phyloP scores from a whole-genome alignment of 2,113 vertebrate species.

The Galbula dea region DNA sequence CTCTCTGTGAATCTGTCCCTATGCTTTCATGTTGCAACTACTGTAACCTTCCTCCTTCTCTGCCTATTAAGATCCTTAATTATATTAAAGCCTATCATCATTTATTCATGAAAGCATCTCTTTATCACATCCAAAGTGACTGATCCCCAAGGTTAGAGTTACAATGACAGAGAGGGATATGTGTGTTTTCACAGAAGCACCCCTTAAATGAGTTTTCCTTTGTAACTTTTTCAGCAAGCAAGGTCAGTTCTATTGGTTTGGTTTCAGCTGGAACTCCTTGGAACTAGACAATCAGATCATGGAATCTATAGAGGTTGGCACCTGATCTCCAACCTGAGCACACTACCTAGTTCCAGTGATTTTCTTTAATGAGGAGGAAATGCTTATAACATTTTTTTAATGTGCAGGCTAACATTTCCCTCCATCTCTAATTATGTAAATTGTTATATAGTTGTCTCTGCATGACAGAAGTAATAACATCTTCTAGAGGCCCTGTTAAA shows the following conservation, averaged over 20 bases:
- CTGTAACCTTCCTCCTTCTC: background rate
- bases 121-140: conserved; percentile 61
- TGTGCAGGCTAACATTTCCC: conserved; percentile 9
- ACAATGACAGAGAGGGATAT: conserved; percentile 35
- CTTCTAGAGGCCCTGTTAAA: conserved; percentile 40
- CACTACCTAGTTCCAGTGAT: background rate
- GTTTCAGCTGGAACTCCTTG: conserved; percentile 17
- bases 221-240: conserved; percentile 13
- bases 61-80: conserved; percentile 43
- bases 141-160: conserved; percentile 66
- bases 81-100: conserved; percentile 69
- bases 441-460: background rate
- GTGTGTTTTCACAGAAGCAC: conserved; percentile 4
- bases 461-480: conserved; percentile 6
- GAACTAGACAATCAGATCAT: background rate
- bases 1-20: background rate
- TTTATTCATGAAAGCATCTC: conserved; percentile 69
- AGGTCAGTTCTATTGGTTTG: conserved; percentile 25
- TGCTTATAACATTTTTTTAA: conserved; percentile 42
- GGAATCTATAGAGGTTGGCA: background rate
- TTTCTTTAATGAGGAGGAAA: conserved; percentile 48
- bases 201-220: conserved; percentile 19
- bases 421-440: conserved; percentile 44
- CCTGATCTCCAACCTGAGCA: conserved; percentile 9
- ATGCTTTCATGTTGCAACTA: background rate